phyloP scores from a whole-genome alignment of 2,113 vertebrate genomes.

The Osmerus mordax region DNA sequence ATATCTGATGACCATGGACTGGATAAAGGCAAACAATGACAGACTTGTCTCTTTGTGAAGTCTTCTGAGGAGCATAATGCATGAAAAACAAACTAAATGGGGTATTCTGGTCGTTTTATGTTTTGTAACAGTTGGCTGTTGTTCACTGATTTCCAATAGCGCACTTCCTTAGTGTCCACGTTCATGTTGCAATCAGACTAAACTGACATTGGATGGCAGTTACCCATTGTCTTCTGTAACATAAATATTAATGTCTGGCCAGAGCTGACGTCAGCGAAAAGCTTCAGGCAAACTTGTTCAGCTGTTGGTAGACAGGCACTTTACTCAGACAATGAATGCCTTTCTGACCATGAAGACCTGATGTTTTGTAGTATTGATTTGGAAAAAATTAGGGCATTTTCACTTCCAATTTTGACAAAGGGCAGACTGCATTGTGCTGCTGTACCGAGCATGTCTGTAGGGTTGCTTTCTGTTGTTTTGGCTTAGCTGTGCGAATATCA shows the following conservation, averaged over 20 bases:
- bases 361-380: neutral
- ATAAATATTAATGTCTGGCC: conserved; percentile 26
- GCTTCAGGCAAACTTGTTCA: neutral
- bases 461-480: neutral
- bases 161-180: neutral
- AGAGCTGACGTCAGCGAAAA: conserved; percentile 5
- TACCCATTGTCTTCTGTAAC: neutral
- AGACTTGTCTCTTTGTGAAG: neutral
- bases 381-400: neutral
- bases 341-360: neutral
- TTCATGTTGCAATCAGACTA: neutral
- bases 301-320: neutral
- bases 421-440: neutral
- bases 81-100: neutral
- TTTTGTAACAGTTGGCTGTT: neutral
- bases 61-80: too few species aligned
- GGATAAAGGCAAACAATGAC: neutral
- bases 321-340: neutral
- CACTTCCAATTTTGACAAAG: neutral
- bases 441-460: neutral
- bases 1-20: neutral
- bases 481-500: neutral
- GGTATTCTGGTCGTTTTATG: neutral
- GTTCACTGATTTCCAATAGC: neutral
- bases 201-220: neutral